A percentile compares a stretch with the other conserved stretches of the same genome.
Evolutionary conservation across 2,797 vertebrate species (phyloP).

Genomic region (Cossypha heuglini): DNA sequence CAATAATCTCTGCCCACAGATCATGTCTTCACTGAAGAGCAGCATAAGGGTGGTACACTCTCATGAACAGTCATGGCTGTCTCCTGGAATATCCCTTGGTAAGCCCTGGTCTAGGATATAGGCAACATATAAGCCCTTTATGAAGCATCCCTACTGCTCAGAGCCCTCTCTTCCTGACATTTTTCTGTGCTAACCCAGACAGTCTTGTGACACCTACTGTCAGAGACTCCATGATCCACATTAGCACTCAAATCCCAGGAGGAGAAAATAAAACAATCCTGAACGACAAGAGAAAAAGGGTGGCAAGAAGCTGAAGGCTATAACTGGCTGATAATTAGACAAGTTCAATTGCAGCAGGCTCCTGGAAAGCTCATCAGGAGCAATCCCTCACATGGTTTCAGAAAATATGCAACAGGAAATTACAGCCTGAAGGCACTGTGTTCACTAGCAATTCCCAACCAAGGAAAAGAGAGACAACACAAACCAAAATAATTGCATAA

Average conservation of each 20-base stretch:
- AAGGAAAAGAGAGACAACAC: neutral
- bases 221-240: neutral
- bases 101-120: neutral
- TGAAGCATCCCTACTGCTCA: neutral
- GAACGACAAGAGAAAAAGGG: neutral
- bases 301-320: slow-evolving; percentile 24
- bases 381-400: slow-evolving; percentile 34
- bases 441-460: slow-evolving; percentile 35
- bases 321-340: slow-evolving; percentile 22
- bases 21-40: neutral
- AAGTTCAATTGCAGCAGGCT: slow-evolving; percentile 27
- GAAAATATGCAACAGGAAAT: slow-evolving; percentile 64
- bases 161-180: neutral
- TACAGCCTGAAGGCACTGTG: slow-evolving; percentile 29
- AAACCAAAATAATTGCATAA: slow-evolving; percentile 38
- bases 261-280: neutral
- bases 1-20: neutral
- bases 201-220: neutral
- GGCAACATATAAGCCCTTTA: neutral
- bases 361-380: slow-evolving; percentile 44
- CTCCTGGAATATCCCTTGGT: neutral
- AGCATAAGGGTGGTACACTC: neutral
- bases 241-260: neutral
- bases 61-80: rapidly evolving
- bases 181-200: neutral